These are phyloP conservation scores for Lacerta agilis DNA, from an alignment of 2,797 vertebrate species.

Conservation along the genomic window DNA sequence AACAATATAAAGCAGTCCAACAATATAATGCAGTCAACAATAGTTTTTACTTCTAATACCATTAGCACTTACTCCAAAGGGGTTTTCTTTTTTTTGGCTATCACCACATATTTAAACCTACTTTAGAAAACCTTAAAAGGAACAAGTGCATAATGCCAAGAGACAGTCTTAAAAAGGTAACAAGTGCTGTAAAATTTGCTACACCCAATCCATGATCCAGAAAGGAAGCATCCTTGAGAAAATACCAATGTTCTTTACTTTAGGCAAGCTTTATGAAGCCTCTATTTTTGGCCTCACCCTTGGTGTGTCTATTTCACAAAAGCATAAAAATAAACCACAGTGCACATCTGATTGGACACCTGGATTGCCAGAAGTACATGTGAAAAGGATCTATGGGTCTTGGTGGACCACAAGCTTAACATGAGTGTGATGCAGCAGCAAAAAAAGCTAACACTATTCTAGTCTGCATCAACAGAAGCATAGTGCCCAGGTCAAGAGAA, in stretches of 20 bases:
- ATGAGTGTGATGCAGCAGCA: no score
- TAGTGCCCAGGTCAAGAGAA: no score
- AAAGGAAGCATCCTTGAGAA: constrained; percentile 2
- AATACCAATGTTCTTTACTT: background rate
- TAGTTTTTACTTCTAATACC: background rate
- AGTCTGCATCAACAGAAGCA: no score
- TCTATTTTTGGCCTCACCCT: background rate
- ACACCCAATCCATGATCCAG: background rate
- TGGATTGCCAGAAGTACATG: no score
- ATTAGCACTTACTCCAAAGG: background rate
- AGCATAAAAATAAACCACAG: background rate
- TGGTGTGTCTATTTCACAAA: background rate
- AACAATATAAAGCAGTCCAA: background rate
- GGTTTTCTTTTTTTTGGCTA: background rate
- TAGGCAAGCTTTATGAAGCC: background rate
- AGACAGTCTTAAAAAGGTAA: background rate
- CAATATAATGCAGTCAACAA: background rate
- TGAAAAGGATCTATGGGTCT: no score
- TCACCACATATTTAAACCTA: background rate
- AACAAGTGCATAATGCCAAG: background rate
- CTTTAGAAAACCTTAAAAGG: background rate
- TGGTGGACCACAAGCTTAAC: no score
- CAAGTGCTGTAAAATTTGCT: background rate
- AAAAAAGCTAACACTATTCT: no score
- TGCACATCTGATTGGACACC: background rate